Percentiles rank a stretch among this genome's conserved stretches.
These are phyloP conservation scores for Bicyclus anynana DNA, from an alignment of 1,140 invertebrate genomes.

Conservation along the genomic window DNA sequence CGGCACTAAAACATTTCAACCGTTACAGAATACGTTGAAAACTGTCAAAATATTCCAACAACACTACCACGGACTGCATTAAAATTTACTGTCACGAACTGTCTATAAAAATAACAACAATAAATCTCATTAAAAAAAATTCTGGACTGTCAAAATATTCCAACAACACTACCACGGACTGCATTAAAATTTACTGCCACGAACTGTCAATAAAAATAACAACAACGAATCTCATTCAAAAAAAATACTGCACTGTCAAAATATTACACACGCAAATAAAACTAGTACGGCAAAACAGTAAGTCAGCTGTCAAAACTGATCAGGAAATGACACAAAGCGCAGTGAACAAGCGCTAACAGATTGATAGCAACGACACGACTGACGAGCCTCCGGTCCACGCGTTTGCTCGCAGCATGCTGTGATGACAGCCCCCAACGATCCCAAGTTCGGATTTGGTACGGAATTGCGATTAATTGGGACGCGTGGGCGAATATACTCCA, in stretches of 20 bases:
- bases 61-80: too few species aligned
- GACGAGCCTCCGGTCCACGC: slow-evolving; percentile 40
- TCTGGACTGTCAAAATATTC: too few species aligned
- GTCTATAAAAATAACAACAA: neutral
- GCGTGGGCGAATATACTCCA: slow-evolving; percentile 27
- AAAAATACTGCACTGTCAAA: too few species aligned
- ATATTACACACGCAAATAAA: too few species aligned
- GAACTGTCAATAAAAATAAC: neutral
- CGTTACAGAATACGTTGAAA: too few species aligned
- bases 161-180: too few species aligned
- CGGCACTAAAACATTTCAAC: slow-evolving; percentile 25
- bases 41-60: too few species aligned
- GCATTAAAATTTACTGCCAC: neutral
- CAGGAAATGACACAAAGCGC: slow-evolving; percentile 11
- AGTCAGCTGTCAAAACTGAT: neutral
- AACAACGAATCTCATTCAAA: neutral
- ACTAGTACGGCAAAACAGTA: neutral
- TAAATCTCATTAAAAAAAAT: neutral
- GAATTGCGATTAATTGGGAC: slow-evolving; percentile 37
- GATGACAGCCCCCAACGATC: neutral
- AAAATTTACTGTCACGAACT: neutral
- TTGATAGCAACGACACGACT: slow-evolving; percentile 57
- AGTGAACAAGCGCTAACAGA: slow-evolving; percentile 40
- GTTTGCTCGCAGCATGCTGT: slow-evolving; percentile 15
- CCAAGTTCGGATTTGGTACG: slow-evolving; percentile 12